Base-by-base conservation (phyloP, 2,797 vertebrate genomes). In the Cirrhinus molitorella region DNA sequence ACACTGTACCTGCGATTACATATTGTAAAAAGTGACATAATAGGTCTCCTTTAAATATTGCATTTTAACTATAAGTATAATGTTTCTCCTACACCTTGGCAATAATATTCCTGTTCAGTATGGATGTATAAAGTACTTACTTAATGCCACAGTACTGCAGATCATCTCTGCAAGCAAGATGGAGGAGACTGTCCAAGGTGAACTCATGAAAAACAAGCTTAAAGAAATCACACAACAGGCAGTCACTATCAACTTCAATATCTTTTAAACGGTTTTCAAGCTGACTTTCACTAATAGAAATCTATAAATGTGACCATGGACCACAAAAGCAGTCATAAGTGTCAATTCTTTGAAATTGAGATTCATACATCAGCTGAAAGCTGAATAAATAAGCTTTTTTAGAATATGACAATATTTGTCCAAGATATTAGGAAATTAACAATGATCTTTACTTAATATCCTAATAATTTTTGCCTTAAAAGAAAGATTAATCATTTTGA, bases 181-280 rank as follows among this genome's bases (percentile, higher is more conserved):
- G 82, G 80, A 97, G 92, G 81, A 98, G 93, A 88, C 90, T 90
- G 31, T 92, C 93, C 89, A 97, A 93, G 68, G 94, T 96, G 94
- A 97, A 98, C 66, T 91, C 88, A 1, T 97, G 96, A 72, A 84
- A 87, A 70, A 96, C 70, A 81, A 98, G 85, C 97, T 98, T 84
- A 1, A 87, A 84, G 75, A 57, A 81, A 23, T 77, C 17, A 80
- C 49, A 40, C 17, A 55, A 89, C 63, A 87, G 13, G 11, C 1
- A 37, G 63, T 76, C n/a, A 76, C 23, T 59, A 49, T 66, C 10
- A 83, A 53, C 40, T 71, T 71, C 8, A 57, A 23, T 34, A 70
- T 61, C 57, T 14, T 83, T 23, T 21, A 40, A 40, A 40, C 9
- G 37, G 25, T 3, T 49, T n/a, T 68, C 16, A 37, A 75, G 45